A percentile compares a stretch with the other conserved stretches of the same genome.
Evolutionary conservation across 2,113 vertebrate genomes (phyloP).

Genomic region (Rhombomys opimus): DNA sequence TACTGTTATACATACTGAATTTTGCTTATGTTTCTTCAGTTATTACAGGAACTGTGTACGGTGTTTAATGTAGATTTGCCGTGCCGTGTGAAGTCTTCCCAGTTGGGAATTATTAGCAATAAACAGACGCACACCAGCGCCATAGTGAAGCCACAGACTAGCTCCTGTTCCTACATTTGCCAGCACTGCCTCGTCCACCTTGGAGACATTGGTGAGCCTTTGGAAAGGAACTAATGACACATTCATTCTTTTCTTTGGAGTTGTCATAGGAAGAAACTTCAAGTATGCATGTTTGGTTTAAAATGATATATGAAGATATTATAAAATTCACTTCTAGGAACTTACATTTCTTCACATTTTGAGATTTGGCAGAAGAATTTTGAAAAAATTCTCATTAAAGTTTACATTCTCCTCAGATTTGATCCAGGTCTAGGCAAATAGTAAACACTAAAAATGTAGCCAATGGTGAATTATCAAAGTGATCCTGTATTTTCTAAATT

Average conservation of each 20-base stretch:
- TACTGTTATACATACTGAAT: conserved; percentile 39
- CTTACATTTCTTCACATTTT: conserved; percentile 23
- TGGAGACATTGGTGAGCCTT: conserved; percentile 96
- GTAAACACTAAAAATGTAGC: conserved; percentile 61
- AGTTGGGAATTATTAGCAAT: conserved; percentile 99
- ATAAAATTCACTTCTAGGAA: conserved; percentile 59
- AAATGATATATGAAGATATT: not conserved
- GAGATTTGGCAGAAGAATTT: not conserved
- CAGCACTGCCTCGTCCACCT: conserved; percentile 99
- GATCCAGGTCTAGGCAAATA: conserved; percentile 46
- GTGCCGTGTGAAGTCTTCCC: conserved; percentile 97
- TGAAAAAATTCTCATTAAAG: conserved; percentile 68
- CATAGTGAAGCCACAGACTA: conserved; percentile 98
- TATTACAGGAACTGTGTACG: conserved; percentile 98
- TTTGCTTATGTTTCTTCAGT: conserved; percentile 84
- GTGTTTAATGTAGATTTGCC: conserved; percentile 99
- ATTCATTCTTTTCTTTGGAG: not conserved
- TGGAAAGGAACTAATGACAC: not conserved
- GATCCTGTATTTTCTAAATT: not conserved
- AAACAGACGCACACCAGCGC: conserved; percentile 93
- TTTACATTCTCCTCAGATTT: conserved; percentile 62
- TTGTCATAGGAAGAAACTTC: not conserved
- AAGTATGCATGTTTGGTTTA: not conserved
- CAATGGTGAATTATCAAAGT: conserved; percentile 32
- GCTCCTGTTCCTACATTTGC: conserved; percentile 99